phyloP scores from a whole-genome alignment of 2,888 invertebrate genomes.

The Neoitamus cyanurus region DNA sequence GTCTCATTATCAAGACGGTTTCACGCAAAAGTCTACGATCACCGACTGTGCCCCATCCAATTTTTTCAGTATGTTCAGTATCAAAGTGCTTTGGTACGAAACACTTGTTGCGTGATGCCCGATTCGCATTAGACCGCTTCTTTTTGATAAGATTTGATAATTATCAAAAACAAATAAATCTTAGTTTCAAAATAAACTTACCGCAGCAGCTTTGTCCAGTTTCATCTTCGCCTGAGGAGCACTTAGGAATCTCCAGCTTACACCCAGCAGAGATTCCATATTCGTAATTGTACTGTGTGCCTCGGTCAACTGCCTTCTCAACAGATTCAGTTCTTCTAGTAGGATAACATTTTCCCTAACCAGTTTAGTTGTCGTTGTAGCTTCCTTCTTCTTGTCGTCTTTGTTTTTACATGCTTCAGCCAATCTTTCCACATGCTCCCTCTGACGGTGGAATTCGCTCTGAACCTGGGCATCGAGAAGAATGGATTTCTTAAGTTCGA shows the following conservation, averaged over 20 bases:
- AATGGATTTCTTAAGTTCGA: conserved; percentile 74
- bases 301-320: conserved; percentile 76
- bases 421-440: conserved; percentile 79
- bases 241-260: conserved; percentile 70
- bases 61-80: no score
- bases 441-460: conserved; percentile 81
- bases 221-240: conserved; percentile 73
- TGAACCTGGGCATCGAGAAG: conserved; percentile 78
- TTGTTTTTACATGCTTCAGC: conserved; percentile 60
- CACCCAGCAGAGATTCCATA: conserved; percentile 78
- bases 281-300: conserved; percentile 74
- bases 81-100: no score
- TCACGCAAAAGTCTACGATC: no score
- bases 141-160: background rate
- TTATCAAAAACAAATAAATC: background rate
- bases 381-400: conserved; percentile 52
- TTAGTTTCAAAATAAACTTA: conserved; percentile 33
- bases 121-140: no score
- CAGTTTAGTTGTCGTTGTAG: conserved; percentile 71
- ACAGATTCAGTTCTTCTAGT: conserved; percentile 80
- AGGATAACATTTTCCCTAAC: conserved; percentile 83
- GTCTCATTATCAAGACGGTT: no score
- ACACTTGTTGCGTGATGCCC: no score
- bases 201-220: conserved; percentile 72
- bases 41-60: no score